phyloP scores from a whole-genome alignment of 2,797 vertebrate species.

The Champsocephalus esox region DNA sequence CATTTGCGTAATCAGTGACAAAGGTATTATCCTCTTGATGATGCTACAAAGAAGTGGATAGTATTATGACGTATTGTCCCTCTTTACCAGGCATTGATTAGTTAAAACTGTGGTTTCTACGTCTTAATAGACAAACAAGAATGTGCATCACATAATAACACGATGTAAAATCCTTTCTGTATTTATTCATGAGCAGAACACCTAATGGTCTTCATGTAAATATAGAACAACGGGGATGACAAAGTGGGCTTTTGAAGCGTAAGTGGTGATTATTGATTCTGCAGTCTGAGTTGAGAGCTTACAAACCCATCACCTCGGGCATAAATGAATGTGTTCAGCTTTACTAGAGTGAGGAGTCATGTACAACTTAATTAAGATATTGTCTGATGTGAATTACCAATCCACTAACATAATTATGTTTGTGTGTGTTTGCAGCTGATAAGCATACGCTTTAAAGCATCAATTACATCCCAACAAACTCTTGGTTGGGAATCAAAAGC shows the following conservation, averaged over 20 bases:
- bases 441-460: slow-evolving; percentile 19
- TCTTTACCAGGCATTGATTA: slow-evolving; percentile 26
- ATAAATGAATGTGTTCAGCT: slow-evolving; percentile 45
- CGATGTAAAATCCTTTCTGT: slow-evolving; percentile 2
- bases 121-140: slow-evolving; percentile 22
- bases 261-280: slow-evolving; percentile 38
- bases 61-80: slow-evolving; percentile 42
- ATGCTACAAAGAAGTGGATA: slow-evolving; percentile 27
- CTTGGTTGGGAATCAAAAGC: slow-evolving; percentile 6
- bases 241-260: slow-evolving; percentile 9
- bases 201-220: slow-evolving; percentile 19
- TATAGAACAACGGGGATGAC: slow-evolving; percentile 1
- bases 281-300: slow-evolving; percentile 15
- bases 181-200: slow-evolving; percentile 41
- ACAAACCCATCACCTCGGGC: slow-evolving; percentile 27
- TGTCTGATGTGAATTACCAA: slow-evolving; percentile 32
- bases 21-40: slow-evolving; percentile 50
- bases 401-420: neutral
- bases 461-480: slow-evolving; percentile 13
- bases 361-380: slow-evolving; percentile 36
- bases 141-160: slow-evolving; percentile 34
- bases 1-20: slow-evolving; percentile 24
- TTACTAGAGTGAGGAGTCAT: slow-evolving; percentile 19
- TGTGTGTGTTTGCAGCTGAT: slow-evolving; percentile 11
- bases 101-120: slow-evolving; percentile 27